Percentiles rank a stretch among this genome's conserved stretches.
These are phyloP conservation scores for Dasyprocta punctata DNA, from an alignment of 2,113 vertebrate genomes.

Conservation along the genomic window DNA sequence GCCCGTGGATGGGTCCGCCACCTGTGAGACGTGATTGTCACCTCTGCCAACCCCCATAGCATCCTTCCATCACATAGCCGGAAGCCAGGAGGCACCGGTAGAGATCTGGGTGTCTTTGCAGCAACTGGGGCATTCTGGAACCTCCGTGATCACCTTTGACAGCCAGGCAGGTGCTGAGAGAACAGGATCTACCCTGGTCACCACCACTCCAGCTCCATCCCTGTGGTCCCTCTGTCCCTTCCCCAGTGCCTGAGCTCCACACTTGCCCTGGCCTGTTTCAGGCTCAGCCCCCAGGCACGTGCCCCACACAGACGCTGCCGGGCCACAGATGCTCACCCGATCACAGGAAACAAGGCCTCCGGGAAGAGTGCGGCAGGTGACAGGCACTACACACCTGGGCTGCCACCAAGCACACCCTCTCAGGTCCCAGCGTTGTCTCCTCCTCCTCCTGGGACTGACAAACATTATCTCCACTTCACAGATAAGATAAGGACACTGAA, in stretches of 20 bases:
- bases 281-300: neutral
- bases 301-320: accelerated
- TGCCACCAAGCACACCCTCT: accelerated
- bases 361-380: neutral
- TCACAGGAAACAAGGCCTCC: neutral
- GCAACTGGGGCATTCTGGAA: neutral
- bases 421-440: neutral
- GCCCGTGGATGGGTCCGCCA: neutral
- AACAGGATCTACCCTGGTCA: neutral
- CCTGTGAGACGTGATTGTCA: neutral
- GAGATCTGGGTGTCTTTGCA: neutral
- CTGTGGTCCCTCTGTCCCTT: no score
- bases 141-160: neutral
- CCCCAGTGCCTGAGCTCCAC: neutral
- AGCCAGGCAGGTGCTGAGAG: neutral
- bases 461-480: neutral
- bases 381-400: neutral
- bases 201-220: neutral
- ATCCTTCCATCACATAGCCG: no score
- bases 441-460: neutral
- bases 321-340: accelerated
- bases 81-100: neutral
- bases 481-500: neutral
- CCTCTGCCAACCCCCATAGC: neutral
- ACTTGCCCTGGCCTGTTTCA: no score